Evolutionary conservation across 2,888 invertebrate species (phyloP), one percentile per base, ranked within the genome.

Genomic region (Phengaris alcon): DNA sequence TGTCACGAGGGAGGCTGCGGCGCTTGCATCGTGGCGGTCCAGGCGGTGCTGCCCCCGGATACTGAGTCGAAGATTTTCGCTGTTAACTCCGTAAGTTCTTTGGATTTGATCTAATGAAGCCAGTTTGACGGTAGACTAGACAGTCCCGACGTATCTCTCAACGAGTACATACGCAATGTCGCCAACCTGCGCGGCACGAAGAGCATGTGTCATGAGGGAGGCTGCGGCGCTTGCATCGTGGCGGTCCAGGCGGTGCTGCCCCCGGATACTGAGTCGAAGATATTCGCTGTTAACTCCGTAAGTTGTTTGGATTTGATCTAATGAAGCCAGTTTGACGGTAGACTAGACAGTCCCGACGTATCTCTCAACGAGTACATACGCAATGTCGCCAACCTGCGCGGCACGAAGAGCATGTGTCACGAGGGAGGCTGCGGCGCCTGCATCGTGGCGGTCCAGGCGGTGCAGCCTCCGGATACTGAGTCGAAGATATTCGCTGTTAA

Each of bases 401-500:
- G 96, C 0, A 96, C 96, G 0, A 96, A 96, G 82, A 92, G 89
- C 7, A 96, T 96, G 96, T 96, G 96, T 80, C 93, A 94, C 54
- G 96, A 96, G 83, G 96, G 96, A 0, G 96, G 96, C 0, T 96
- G 96, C 80, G 96, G 96, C 0, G 94, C 94, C 0, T 96, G 96
- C 82, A 89, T 95, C 2, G 95, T 95, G n/a, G 86, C 94, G 0
- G 94, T 94, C 0, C 87, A 89, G 10, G 88, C 90, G 1, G 81
- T 89, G 0, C 79, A 92, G 59, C 92, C 94, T 0, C 87, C 90
- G 0, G 89, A 91, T 0, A 86, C 91, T 48, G 86, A 90, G 78
- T 82, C 91, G 48, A 89, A 89, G 75, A 86, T 88, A 0, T 90
- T 94, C 76, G 90, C 95, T 70, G 94, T 95, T 6, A 95, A 95